Evolutionary conservation across 2,113 vertebrate species (phyloP), one percentile per base, ranked within the genome.

Genomic region (Phoxinus phoxinus): DNA sequence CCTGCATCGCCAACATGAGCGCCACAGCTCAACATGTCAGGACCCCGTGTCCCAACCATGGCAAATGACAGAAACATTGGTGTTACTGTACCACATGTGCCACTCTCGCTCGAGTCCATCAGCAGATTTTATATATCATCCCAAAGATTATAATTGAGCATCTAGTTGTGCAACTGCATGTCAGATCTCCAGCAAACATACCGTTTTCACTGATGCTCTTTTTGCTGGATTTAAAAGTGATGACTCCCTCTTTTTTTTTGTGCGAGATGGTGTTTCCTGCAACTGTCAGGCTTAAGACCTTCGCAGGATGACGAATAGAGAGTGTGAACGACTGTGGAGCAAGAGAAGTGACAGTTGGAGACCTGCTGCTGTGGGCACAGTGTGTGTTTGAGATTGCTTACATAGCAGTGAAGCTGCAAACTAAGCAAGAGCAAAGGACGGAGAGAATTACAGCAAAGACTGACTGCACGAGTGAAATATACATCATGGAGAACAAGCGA

Each of bases 301-400:
- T 73, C 65, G 32, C 13, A 7, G 67, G 48, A 72, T 83, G 81
- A 73, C 51, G 67, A 67, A 83, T 83, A 83, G 81, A 83, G 81
- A 83, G 81, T 83, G 63, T 56, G 67, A 83, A 72, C 13, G 48
- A 69, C 61, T 69, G 63, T 81, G 81, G 81, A 83, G 67, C 65
- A 58, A 56, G 67, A 83, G 81, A 83, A 58, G 81, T 83, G 81
- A 83, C 81, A 83, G 81, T 56, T 56, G 13, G 48, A 83, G 81
- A 83, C 48, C 81, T 37, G 81, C 81, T 83, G 81, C 81, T 72
- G 19, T 83, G 81, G 81, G 67, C 67, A 81, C 80, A 81, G 80
- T 67, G 61, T 81, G 58, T 37, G 11, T 48, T 51, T 73, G 51
- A 72, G 30, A 72, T 32, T 83, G 81, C 81, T 83, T 83, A 83